phyloP scores from a whole-genome alignment of 2,113 vertebrate genomes.

The Mormyrus lacerda region DNA sequence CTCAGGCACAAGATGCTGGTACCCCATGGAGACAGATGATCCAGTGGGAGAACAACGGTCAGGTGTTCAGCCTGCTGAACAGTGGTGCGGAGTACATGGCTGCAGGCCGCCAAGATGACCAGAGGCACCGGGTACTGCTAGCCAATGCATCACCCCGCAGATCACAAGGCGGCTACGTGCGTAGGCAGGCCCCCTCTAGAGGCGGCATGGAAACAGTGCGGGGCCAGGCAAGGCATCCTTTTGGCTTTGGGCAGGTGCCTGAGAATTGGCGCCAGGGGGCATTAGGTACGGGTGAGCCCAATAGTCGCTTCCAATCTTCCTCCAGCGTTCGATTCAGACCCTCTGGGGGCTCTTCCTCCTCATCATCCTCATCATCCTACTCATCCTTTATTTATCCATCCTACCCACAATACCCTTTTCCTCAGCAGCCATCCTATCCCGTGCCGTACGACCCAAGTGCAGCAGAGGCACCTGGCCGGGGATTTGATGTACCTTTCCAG shows the following conservation, averaged over 20 bases:
- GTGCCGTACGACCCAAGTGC: constrained; percentile 61
- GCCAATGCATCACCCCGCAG: constrained; percentile 60
- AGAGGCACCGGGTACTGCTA: constrained; percentile 63
- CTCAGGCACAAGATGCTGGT: constrained; percentile 54
- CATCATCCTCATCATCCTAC: constrained; percentile 58
- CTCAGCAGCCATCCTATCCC: constrained; percentile 66
- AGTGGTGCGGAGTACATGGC: constrained; percentile 85
- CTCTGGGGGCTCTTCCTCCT: constrained; percentile 64
- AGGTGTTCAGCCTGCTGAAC: constrained; percentile 82
- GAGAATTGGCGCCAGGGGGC: constrained; percentile 83
- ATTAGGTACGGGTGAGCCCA: constrained; percentile 52
- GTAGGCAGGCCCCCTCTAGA: constrained; percentile 73
- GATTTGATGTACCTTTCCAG: constrained; percentile 73
- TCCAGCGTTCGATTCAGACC: constrained; percentile 62
- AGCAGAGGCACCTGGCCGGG: constrained; percentile 43
- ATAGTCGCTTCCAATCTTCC: constrained; percentile 58
- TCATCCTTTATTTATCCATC: constrained; percentile 55
- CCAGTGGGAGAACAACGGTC: constrained; percentile 92
- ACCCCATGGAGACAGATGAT: constrained; percentile 89
- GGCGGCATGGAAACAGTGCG: constrained; percentile 75
- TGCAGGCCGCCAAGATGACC: constrained; percentile 51
- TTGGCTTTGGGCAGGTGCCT: constrained; percentile 91
- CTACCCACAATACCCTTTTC: constrained; percentile 65
- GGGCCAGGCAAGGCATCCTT: constrained; percentile 83
- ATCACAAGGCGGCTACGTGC: constrained; percentile 63